A percentile compares a stretch with the other conserved stretches of the same genome.
phyloP scores from a whole-genome alignment of 2,113 vertebrate species.

The Sakesphorus luctuosus region DNA sequence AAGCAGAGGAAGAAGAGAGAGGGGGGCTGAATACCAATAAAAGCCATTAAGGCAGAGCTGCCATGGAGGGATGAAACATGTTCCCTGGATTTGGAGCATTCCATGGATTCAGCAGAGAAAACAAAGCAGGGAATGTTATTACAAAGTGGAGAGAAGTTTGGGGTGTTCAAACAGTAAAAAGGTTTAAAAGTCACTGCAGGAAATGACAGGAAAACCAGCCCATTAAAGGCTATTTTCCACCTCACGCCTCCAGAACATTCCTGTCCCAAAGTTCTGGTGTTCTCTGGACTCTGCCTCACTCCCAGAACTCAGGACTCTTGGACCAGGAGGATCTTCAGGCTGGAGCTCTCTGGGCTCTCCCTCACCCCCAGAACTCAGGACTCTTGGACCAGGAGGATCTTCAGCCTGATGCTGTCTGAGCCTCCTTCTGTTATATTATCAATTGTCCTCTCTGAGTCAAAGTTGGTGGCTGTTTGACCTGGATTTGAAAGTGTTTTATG shows the following conservation, averaged over 20 bases:
- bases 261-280: background rate
- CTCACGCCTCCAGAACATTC: accelerated
- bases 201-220: background rate
- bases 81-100: accelerated
- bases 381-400: background rate
- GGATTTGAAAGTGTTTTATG: background rate
- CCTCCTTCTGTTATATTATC: accelerated
- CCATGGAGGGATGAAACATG: background rate
- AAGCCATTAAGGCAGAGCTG: background rate
- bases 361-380: background rate
- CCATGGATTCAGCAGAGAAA: background rate
- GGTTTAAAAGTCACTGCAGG: background rate
- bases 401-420: background rate
- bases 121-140: accelerated
- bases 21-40: background rate
- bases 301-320: background rate
- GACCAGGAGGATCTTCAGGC: too few species aligned
- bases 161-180: background rate
- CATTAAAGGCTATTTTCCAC: accelerated
- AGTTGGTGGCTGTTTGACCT: background rate
- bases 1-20: background rate
- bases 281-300: too few species aligned
- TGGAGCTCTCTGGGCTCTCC: background rate
- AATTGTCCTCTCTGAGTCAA: background rate
- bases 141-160: background rate